These are phyloP conservation scores for Adelognathus sp. DNA, from an alignment of 2,888 invertebrate genomes.

Conservation along the genomic window DNA sequence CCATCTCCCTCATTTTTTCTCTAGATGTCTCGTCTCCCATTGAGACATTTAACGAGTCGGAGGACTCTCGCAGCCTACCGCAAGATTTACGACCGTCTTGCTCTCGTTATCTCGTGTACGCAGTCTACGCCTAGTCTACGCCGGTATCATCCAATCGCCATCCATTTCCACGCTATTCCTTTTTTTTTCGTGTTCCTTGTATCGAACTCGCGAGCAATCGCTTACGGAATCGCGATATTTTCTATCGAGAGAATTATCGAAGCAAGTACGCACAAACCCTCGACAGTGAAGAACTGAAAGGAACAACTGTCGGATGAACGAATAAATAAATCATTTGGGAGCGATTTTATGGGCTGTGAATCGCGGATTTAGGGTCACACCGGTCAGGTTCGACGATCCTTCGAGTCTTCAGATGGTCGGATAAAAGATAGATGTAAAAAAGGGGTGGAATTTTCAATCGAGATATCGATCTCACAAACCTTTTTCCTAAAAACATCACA, in stretches of 20 bases:
- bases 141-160: conserved; percentile 21
- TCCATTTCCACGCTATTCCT: conserved; percentile 10
- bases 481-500: neutral
- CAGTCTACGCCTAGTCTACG: conserved; percentile 21
- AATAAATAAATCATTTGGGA: neutral
- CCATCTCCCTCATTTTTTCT: neutral
- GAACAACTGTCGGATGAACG: neutral
- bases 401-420: neutral
- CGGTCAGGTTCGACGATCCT: conserved; percentile 27
- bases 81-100: conserved; percentile 43
- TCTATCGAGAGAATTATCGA: neutral
- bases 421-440: neutral
- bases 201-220: neutral
- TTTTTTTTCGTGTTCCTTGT: neutral
- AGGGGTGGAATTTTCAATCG: neutral
- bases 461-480: neutral
- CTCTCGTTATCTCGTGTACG: conserved; percentile 45
- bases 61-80: conserved; percentile 25
- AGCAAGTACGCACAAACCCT: conserved; percentile 31
- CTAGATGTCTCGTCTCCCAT: conserved; percentile 28
- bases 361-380: conserved; percentile 48
- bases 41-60: conserved; percentile 50
- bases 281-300: neutral
- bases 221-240: neutral
- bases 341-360: conserved; percentile 3